Conservation (phyloP, 2,113 vertebrate species). For the Ceyx cyanopectus region DNA sequence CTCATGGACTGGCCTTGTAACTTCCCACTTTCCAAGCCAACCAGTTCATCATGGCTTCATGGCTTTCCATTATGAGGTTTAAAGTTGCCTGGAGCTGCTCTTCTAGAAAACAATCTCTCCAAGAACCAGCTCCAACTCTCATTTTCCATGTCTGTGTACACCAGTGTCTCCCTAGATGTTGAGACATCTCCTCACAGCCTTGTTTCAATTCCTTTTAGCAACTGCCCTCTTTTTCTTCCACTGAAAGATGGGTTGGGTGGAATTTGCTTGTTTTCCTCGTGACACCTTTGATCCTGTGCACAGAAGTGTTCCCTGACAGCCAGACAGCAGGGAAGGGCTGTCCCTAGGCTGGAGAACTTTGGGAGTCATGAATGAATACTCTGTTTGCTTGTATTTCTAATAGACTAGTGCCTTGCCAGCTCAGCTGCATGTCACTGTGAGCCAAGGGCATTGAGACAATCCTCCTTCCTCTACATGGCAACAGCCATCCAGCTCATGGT, state of each 20-base stretch:
- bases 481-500: neutral
- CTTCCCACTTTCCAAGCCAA: neutral
- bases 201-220: conserved; percentile 70
- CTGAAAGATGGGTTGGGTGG: conserved; percentile 43
- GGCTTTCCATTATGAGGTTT: neutral
- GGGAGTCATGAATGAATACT: conserved; percentile 66
- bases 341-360: conserved; percentile 50
- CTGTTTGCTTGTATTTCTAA: conserved; percentile 68
- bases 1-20: neutral
- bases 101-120: conserved; percentile 16
- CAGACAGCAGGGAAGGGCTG: conserved; percentile 69
- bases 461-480: neutral
- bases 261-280: conserved; percentile 28
- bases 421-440: conserved; percentile 58
- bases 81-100: conserved; percentile 20
- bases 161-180: conserved; percentile 27
- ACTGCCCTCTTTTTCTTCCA: conserved; percentile 46
- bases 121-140: neutral
- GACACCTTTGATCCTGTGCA: conserved; percentile 64
- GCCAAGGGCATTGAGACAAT: neutral
- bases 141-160: neutral
- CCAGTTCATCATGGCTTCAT: neutral
- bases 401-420: conserved; percentile 58
- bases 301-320: conserved; percentile 65
- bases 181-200: conserved; percentile 52